Percentiles rank a stretch among this genome's conserved stretches.
phyloP scores from a whole-genome alignment of 2,113 vertebrate genomes.

The Columbina picui region DNA sequence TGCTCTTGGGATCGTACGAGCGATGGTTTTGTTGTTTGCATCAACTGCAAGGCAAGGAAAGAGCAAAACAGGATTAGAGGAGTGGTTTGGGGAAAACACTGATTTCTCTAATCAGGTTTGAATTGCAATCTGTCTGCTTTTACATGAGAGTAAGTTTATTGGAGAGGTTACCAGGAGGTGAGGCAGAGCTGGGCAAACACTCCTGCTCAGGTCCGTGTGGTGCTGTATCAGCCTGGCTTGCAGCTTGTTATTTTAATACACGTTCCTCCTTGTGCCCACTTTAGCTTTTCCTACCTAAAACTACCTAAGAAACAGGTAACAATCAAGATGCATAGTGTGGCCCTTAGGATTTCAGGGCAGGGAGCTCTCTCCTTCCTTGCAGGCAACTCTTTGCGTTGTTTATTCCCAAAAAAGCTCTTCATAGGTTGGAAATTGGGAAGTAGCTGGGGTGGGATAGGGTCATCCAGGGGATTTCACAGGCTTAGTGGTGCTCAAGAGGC shows the following conservation, averaged over 20 bases:
- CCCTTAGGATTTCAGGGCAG: neutral
- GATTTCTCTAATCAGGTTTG: constrained; percentile 31
- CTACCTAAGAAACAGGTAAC: neutral
- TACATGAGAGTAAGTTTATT: neutral
- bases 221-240: neutral
- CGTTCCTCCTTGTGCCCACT: neutral
- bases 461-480: neutral
- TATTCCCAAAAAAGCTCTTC: neutral
- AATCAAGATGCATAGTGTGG: neutral
- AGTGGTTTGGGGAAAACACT: constrained; percentile 11
- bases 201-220: neutral
- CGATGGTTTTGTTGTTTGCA: neutral
- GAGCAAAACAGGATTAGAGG: neutral
- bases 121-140: constrained; percentile 24
- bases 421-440: neutral
- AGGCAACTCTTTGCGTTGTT: neutral
- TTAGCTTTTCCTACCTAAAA: neutral
- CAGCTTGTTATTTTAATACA: neutral
- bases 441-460: neutral
- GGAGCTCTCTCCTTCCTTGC: neutral
- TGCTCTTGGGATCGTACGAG: neutral
- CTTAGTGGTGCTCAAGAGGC: neutral
- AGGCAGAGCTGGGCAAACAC: neutral
- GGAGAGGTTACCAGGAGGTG: neutral
- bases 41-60: neutral